These are phyloP conservation scores for Rhopalosiphum padi DNA, from an alignment of 1,140 invertebrate species.

Conservation along the genomic window DNA sequence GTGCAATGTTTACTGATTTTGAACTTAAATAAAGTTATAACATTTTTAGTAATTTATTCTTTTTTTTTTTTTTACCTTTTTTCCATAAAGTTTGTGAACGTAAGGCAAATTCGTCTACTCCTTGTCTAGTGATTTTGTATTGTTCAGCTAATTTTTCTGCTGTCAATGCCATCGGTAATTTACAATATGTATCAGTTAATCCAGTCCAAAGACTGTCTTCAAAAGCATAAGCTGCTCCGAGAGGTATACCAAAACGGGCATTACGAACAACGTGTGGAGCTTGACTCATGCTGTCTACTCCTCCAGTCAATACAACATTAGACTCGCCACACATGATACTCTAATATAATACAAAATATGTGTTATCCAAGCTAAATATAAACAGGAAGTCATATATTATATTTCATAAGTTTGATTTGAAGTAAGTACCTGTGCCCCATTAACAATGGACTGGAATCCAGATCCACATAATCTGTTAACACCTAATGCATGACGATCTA, in stretches of 20 bases:
- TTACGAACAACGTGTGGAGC: slow-evolving; percentile 88
- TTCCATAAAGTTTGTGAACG: slow-evolving; percentile 85
- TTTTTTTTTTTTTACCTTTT: slow-evolving; percentile 66
- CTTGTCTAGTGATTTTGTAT: slow-evolving; percentile 84
- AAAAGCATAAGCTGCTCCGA: slow-evolving; percentile 81
- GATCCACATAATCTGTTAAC: slow-evolving; percentile 93
- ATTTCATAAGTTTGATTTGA: background rate
- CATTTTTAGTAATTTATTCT: no score
- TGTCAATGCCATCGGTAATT: slow-evolving; percentile 94
- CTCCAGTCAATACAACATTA: slow-evolving; percentile 88
- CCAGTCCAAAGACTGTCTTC: slow-evolving; percentile 95
- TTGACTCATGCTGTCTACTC: slow-evolving; percentile 95
- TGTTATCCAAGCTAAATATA: background rate
- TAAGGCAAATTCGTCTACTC: slow-evolving; percentile 89
- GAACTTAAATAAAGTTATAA: background rate
- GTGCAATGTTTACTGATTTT: background rate
- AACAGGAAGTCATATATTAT: background rate
- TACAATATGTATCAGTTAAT: slow-evolving; percentile 87
- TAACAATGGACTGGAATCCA: slow-evolving; percentile 93
- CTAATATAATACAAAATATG: slow-evolving; percentile 65
- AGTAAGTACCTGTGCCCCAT: slow-evolving; percentile 80
- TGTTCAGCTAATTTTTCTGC: slow-evolving; percentile 96
- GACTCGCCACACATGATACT: slow-evolving; percentile 88
- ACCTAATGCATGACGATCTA: slow-evolving; percentile 79
- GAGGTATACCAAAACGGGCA: slow-evolving; percentile 86